Evolutionary conservation across 2,113 vertebrate species (phyloP), one percentile per base, ranked within the genome.

Genomic region (Carassius gibelio): DNA sequence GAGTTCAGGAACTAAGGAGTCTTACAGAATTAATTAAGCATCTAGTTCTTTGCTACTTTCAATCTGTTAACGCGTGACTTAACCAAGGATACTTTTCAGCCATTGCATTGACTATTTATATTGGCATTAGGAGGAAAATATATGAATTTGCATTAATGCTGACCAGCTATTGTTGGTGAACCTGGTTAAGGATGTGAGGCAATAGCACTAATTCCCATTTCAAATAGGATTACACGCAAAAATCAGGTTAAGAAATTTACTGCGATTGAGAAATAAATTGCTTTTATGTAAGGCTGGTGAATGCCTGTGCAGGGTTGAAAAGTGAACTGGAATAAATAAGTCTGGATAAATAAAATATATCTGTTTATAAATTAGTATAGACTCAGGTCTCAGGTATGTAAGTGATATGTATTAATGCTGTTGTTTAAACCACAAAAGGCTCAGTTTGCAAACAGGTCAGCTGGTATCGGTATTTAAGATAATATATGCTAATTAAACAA

Each of bases 161-260:
- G 17, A 21, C 34, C 68, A 71, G 68, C 68, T 21, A 17, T 71
- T 11, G 68, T 4, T n/a, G 1, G 19, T 71, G 36, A 42, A 71
- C 19, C 21, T 34, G 64, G 26, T 17, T 68, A 68, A 34, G 26
- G 0, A 38, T 42, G 34, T 38, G 30, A 38, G 36, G 68, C 68
- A 71, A 38, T 19, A 38, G 34, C 68, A 38, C 74, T 75, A 75
- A 75, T 75, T 75, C 74, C 23, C 23, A 0, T 75, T 26, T 14
- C n/a, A 48, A 75, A 75, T 77, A 17, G 75, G 23, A 77, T 77
- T 77, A 77, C 23, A 6, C 50, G 30, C 75, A 77, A 42, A 66
- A 62, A 81, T 11, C n/a, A 30, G 11, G n/a, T 48, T 64, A 10
- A 66, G 61, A 66, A 48, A 64, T 66, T 6, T 17, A 30, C 8